Conservation (phyloP, 2,113 vertebrate species). For the Cyphomyrus discorhynchus region DNA sequence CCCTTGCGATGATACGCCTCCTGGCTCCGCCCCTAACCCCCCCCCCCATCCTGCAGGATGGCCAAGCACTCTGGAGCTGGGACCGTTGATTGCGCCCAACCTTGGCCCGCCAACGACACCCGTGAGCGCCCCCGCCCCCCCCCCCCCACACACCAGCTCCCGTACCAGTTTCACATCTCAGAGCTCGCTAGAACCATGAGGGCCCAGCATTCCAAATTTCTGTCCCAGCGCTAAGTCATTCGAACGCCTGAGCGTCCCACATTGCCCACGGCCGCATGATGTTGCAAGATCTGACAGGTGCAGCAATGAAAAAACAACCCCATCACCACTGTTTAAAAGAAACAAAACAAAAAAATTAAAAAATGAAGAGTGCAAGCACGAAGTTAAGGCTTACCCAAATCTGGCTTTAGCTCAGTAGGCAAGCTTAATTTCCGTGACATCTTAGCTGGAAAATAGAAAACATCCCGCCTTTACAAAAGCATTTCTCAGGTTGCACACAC, state of each 20-base stretch:
- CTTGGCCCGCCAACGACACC: too few relatives aligned
- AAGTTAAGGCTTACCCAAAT: conserved; percentile 93
- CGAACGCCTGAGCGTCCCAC: background rate
- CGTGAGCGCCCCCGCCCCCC: too few relatives aligned
- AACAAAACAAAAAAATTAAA: background rate
- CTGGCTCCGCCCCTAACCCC: background rate
- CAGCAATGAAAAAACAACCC: background rate
- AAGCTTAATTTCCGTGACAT: conserved; percentile 99
- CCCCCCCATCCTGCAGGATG: background rate
- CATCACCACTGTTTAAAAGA: background rate
- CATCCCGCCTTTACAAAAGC: conserved; percentile 79
- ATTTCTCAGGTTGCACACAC: conserved; percentile 54
- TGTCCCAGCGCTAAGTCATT: background rate
- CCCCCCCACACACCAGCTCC: background rate
- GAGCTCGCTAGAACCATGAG: background rate
- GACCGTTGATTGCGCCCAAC: too few relatives aligned
- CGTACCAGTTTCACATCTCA: background rate
- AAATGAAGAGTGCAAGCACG: conserved; percentile 46
- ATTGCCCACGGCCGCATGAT: background rate
- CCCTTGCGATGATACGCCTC: background rate
- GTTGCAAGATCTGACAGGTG: background rate
- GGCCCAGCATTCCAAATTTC: background rate
- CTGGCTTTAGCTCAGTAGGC: conserved; percentile 99
- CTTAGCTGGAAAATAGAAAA: conserved; percentile 98
- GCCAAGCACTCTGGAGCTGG: too few relatives aligned